These are phyloP conservation scores for Haliclona indistincta DNA, from an alignment of 37 sponge, comb jelly and placozoan species.

Conservation along the genomic window DNA sequence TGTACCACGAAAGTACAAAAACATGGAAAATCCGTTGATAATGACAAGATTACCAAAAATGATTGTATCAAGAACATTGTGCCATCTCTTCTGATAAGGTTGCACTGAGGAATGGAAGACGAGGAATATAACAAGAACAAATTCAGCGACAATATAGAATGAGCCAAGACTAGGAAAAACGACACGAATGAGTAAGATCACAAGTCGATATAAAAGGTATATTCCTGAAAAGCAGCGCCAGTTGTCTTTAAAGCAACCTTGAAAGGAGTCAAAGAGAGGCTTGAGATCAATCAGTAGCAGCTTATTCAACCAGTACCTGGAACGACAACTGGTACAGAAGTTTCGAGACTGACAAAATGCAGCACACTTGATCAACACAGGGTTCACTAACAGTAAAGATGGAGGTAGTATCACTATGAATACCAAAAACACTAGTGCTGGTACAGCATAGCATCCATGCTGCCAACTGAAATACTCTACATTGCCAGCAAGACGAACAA, in stretches of 20 bases:
- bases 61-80: conserved; percentile 1
- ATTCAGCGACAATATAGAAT: neutral
- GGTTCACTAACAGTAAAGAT: neutral
- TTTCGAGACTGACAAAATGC: no score
- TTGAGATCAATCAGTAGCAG: neutral
- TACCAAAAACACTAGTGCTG: neutral
- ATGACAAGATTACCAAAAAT: neutral
- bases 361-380: no score
- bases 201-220: conserved; percentile 1
- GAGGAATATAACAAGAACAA: conserved; percentile 4
- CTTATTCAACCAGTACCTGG: no score
- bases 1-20: neutral
- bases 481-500: neutral
- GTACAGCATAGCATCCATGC: neutral
- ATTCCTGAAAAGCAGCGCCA: conserved; percentile 4
- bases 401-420: conserved; percentile 4
- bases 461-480: neutral
- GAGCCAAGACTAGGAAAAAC: neutral
- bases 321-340: no score
- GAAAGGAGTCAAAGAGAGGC: neutral
- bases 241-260: conserved; percentile 13
- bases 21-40: neutral
- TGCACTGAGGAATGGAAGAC: neutral
- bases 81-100: neutral
- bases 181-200: neutral